Conservation (phyloP, 30 jellyfish, hydroid and myxozoan species). For the Turritopsis dohrnii region DNA sequence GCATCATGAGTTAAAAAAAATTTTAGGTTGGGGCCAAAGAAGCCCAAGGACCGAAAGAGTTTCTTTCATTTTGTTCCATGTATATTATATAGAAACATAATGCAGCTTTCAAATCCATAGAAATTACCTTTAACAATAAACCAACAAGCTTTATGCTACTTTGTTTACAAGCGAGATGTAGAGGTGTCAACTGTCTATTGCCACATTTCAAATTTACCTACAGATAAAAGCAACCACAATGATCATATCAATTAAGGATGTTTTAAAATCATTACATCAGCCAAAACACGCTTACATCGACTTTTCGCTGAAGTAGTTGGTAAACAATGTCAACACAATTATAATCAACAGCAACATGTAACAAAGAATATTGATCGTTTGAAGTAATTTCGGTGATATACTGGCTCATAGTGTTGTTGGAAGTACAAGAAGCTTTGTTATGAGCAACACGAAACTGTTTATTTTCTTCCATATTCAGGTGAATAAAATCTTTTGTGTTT, state of each 20-base stretch:
- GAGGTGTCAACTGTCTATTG: slow-evolving; percentile 54
- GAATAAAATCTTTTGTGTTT: slow-evolving; percentile 22
- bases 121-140: slow-evolving; percentile 45
- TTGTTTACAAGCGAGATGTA: slow-evolving; percentile 44
- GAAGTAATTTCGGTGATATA: neutral
- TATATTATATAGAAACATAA: no score
- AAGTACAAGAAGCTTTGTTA: neutral
- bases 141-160: slow-evolving; percentile 20
- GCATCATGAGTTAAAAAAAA: no score
- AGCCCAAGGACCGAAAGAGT: no score
- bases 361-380: slow-evolving; percentile 54
- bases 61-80: no score
- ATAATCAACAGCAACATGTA: slow-evolving; percentile 76
- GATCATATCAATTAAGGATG: neutral
- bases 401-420: neutral
- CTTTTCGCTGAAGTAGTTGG: slow-evolving; percentile 43
- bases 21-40: no score
- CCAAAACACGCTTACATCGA: slow-evolving; percentile 38
- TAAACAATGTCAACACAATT: slow-evolving; percentile 42
- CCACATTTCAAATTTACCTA: slow-evolving; percentile 75
- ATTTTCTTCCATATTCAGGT: neutral
- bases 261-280: no score
- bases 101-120: no score
- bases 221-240: neutral
- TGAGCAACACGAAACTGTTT: neutral